Base-by-base conservation (phyloP, 2,888 invertebrate species). In the Chaitophorus viminalis region DNA sequence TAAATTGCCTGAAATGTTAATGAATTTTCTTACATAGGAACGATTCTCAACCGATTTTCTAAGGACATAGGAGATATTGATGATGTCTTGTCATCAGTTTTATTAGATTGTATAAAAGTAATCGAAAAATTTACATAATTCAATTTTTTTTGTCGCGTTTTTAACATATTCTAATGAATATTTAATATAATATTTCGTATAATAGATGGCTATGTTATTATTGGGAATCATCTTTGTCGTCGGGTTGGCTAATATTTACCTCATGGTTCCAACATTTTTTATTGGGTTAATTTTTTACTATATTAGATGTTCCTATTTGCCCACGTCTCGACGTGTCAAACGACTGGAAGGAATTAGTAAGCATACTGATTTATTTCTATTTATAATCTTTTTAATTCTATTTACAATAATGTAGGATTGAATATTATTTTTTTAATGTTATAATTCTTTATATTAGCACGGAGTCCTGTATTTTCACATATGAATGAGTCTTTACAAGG, bases 401-500 rank as follows among this genome's bases (percentile, higher is more conserved):
- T n/a, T n/a, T n/a, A 76, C 14, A 36, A 11, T 11, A 17, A 17
- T 5, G 2, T 75, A 31, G 25, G 1, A n/a, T 14, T 46, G 11
- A 17, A 3, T 0, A 29, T 17, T 4, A 9, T n/a, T n/a, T n/a
- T n/a, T n/a, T n/a, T n/a, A 21, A 25, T 36, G 18, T 36, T 46
- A 52, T 29, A 46, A 25, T 18, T 65, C 1, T 60, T 79, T 33
- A 21, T 60, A 91, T 72, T 92, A 97, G 97, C 97, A 89, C 95
- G 98, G 89, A 98, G 98, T 90, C 99, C 99, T 0, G 96, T 99
- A 29, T 99, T 98, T 92, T 95, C 96, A 3, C 98, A 98, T 91
- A 92, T 99, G 90, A 96, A 95, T 91, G 96, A 97, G 39, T 95
- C 97, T 0, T 92, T 99, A 8, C 95, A 96, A 91, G 99, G 99